Percentiles rank a stretch among this genome's conserved stretches.
Conservation (phyloP, 2,888 invertebrate genomes). For the Chydorus sphaericus region DNA sequence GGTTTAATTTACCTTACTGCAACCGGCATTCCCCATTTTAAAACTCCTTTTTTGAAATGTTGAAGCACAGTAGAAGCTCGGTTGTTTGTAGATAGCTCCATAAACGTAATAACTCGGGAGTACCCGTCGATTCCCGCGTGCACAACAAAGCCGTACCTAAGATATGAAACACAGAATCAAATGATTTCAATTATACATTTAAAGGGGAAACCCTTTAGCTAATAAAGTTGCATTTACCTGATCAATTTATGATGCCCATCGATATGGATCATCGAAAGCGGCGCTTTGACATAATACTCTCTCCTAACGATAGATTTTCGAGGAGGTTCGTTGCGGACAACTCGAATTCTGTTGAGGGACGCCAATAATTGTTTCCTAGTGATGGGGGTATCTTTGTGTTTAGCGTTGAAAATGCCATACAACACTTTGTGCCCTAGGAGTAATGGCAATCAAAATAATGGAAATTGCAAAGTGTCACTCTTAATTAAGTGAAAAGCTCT, state of each 20-base stretch:
- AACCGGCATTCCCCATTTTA: background rate
- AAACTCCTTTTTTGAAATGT: background rate
- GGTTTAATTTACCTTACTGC: background rate
- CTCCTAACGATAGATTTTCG: background rate
- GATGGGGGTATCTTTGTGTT: too few relatives aligned
- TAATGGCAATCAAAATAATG: too few relatives aligned
- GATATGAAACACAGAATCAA: background rate
- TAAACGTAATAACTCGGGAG: background rate
- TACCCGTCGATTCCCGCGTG: background rate
- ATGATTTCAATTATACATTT: too few relatives aligned
- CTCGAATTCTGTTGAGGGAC: background rate
- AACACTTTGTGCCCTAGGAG: too few relatives aligned
- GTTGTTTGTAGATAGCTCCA: background rate
- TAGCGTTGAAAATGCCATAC: too few relatives aligned
- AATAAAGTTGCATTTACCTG: background rate
- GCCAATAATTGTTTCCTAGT: too few relatives aligned
- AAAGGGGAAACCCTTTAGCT: too few relatives aligned
- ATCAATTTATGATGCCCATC: background rate
- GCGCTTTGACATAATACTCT: background rate
- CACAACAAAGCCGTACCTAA: background rate
- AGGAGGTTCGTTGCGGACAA: background rate
- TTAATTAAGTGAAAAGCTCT: too few relatives aligned
- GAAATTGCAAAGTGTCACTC: too few relatives aligned
- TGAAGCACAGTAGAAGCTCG: background rate
- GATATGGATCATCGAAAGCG: background rate